phyloP scores from a whole-genome alignment of 1,140 invertebrate genomes.

The Lepidurus apus region DNA sequence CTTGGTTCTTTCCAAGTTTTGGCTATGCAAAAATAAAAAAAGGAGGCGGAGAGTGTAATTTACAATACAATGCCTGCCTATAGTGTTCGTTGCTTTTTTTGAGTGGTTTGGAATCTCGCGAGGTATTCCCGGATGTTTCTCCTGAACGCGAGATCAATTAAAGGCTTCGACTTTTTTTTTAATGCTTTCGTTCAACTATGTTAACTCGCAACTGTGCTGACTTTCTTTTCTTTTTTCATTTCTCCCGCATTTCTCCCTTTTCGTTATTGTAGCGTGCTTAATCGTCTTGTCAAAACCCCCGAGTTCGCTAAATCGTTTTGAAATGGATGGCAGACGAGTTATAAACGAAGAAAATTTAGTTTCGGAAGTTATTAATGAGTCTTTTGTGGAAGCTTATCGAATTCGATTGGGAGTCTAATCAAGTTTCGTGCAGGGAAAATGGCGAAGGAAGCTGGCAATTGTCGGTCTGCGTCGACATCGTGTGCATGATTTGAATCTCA shows the following conservation, averaged over 20 bases:
- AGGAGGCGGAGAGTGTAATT: neutral
- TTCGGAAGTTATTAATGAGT: too few species aligned
- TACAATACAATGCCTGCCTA: conserved; percentile 13
- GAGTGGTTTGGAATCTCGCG: neutral
- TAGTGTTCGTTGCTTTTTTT: neutral
- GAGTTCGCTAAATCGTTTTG: too few species aligned
- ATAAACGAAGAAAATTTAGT: too few species aligned
- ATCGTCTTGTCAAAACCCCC: neutral
- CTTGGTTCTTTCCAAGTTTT: neutral
- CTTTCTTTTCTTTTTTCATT: neutral
- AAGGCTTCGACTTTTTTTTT: neutral
- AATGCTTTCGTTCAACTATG: neutral
- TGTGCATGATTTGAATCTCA: neutral
- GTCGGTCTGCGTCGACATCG: neutral
- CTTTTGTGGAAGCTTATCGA: too few species aligned
- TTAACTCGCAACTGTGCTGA: neutral
- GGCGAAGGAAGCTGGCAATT: neutral
- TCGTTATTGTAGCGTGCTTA: neutral
- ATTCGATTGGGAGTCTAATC: neutral
- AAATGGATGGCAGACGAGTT: too few species aligned
- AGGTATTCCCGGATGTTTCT: neutral
- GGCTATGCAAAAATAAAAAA: neutral
- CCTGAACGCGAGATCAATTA: neutral
- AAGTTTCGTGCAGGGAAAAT: neutral
- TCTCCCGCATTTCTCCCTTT: too few species aligned